Percentiles rank a stretch among this genome's conserved stretches.
These are phyloP conservation scores for Crocallis elinguaria DNA, from an alignment of 2,888 invertebrate genomes.

Conservation along the genomic window DNA sequence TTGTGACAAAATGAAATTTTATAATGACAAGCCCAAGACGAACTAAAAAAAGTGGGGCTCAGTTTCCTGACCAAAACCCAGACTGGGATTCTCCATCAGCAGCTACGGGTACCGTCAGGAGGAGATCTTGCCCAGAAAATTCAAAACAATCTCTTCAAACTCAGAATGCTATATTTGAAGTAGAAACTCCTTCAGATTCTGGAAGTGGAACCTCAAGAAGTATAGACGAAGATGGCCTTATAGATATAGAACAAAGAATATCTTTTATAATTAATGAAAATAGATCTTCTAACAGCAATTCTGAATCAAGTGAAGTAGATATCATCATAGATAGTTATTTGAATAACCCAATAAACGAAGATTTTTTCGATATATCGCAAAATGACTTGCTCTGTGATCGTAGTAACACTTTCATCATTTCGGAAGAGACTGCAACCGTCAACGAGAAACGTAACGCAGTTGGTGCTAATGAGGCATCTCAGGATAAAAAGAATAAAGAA, in stretches of 20 bases:
- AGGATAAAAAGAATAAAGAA: slow-evolving; percentile 65
- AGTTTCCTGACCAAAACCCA: slow-evolving; percentile 70
- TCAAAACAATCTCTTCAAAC: slow-evolving; percentile 47
- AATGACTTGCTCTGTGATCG: slow-evolving; percentile 63
- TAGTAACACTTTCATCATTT: slow-evolving; percentile 71
- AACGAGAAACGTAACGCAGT: slow-evolving; percentile 50
- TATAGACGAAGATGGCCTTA: slow-evolving; percentile 67
- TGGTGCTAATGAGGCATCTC: slow-evolving; percentile 45
- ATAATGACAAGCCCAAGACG: slow-evolving; percentile 84
- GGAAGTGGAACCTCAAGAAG: slow-evolving; percentile 73
- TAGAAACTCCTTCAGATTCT: slow-evolving; percentile 73
- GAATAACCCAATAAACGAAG: slow-evolving; percentile 57
- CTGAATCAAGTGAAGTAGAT: slow-evolving; percentile 76
- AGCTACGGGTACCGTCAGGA: slow-evolving; percentile 89
- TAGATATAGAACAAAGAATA: slow-evolving; percentile 79
- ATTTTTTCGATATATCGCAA: slow-evolving; percentile 50
- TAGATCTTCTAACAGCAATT: slow-evolving; percentile 78
- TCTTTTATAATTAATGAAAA: slow-evolving; percentile 78
- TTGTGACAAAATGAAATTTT: slow-evolving; percentile 63
- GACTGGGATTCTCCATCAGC: slow-evolving; percentile 91
- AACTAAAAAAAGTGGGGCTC: slow-evolving; percentile 72
- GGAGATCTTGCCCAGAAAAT: slow-evolving; percentile 82
- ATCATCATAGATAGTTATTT: slow-evolving; percentile 71
- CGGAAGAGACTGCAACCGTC: slow-evolving; percentile 49
- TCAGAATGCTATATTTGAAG: slow-evolving; percentile 69